phyloP scores from a whole-genome alignment of 1,140 invertebrate genomes.

The Uloborus diversus region DNA sequence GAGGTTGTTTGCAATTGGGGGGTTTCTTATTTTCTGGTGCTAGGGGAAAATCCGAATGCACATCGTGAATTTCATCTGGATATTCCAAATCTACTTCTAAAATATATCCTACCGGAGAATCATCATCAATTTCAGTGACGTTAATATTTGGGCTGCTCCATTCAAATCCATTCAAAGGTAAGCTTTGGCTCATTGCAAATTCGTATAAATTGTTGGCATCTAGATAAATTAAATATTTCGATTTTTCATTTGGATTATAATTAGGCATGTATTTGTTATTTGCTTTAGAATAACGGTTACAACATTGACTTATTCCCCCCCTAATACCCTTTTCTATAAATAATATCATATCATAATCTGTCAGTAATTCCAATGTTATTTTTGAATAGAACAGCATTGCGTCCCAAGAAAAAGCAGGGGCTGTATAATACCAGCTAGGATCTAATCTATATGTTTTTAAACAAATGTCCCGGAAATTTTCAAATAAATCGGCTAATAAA shows the following conservation, averaged over 20 bases:
- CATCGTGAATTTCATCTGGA: neutral
- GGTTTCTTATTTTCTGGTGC: neutral
- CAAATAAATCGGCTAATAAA: too few species aligned
- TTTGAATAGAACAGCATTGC: neutral
- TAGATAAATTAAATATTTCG: conserved; percentile 57
- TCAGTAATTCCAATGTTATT: neutral
- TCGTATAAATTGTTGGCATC: conserved; percentile 61
- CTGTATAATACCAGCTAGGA: conserved; percentile 9
- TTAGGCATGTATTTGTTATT: conserved; percentile 59
- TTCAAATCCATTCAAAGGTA: neutral
- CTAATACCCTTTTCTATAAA: conserved; percentile 35
- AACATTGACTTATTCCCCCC: conserved; percentile 57
- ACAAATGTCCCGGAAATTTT: too few species aligned
- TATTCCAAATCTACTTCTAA: conserved; percentile 15
- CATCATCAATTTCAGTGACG: neutral
- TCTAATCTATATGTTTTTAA: too few species aligned
- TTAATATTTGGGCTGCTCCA: neutral
- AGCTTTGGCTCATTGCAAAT: conserved; percentile 2
- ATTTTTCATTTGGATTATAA: conserved; percentile 53
- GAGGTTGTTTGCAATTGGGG: neutral
- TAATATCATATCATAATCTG: neutral
- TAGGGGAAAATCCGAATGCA: neutral
- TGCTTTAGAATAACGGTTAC: conserved; percentile 59
- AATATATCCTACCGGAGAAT: neutral
- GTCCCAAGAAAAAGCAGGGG: neutral